Evolutionary conservation across 2,113 vertebrate genomes (phyloP).

Genomic region (Alligator sinensis): DNA sequence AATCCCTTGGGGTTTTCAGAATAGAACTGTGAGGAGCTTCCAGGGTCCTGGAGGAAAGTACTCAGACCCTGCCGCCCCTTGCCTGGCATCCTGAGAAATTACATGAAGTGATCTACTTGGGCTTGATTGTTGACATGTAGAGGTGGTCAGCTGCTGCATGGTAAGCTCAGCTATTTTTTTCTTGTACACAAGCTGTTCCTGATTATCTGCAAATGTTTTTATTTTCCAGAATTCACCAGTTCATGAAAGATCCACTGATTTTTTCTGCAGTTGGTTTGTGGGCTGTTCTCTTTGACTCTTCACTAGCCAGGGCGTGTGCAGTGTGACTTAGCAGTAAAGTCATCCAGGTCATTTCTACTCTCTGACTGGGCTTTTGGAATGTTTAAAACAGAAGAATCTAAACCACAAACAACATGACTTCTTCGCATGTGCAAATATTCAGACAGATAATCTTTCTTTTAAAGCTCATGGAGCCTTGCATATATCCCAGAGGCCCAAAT

Average conservation of each 20-base stretch:
- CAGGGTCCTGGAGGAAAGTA: too few relatives aligned
- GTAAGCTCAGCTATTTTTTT: background rate
- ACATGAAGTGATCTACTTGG: background rate
- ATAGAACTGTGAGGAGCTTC: too few relatives aligned
- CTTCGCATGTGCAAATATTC: background rate
- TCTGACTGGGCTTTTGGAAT: background rate
- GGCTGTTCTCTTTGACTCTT: background rate
- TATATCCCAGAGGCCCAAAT: background rate
- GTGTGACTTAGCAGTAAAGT: background rate
- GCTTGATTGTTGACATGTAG: background rate
- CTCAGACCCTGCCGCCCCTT: too few relatives aligned
- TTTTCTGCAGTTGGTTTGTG: background rate
- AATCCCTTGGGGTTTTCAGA: too few relatives aligned
- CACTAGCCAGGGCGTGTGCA: background rate
- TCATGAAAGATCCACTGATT: background rate
- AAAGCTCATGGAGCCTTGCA: background rate
- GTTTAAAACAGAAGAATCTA: background rate
- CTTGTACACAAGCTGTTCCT: background rate
- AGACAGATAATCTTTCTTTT: background rate
- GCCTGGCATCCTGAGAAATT: background rate
- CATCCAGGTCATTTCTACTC: background rate
- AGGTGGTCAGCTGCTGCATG: background rate
- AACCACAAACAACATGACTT: background rate
- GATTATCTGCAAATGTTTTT: background rate
- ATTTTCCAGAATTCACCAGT: too few relatives aligned